Evolutionary conservation across 2,797 vertebrate genomes (phyloP).

Genomic region (Acomys russatus): DNA sequence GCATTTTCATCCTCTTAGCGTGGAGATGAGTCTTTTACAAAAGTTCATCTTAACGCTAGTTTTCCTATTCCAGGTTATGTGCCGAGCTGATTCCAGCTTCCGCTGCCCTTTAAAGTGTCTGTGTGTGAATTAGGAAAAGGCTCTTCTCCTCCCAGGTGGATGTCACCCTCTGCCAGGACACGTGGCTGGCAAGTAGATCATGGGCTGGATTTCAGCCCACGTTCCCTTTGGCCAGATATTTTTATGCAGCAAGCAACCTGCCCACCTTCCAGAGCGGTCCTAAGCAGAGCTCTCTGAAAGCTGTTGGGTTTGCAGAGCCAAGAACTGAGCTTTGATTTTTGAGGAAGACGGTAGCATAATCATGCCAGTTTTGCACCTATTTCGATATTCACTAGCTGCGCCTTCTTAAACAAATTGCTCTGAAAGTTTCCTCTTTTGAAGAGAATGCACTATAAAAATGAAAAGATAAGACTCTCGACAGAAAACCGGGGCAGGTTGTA

Average conservation of each 20-base stretch:
- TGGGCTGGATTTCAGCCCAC: not conserved
- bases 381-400: slow-evolving; percentile 75
- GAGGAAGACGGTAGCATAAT: not conserved
- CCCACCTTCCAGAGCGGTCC: not conserved
- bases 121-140: slow-evolving; percentile 24
- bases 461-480: slow-evolving; percentile 82
- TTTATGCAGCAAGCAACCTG: slow-evolving; percentile 18
- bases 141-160: not conserved
- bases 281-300: slow-evolving; percentile 11
- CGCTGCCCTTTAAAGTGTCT: not conserved
- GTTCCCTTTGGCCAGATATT: not conserved
- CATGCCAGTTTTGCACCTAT: slow-evolving; percentile 20
- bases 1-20: not conserved
- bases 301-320: not conserved
- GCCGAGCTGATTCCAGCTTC: slow-evolving; percentile 29
- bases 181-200: not conserved
- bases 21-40: not conserved
- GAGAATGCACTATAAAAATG: slow-evolving; percentile 80
- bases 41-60: slow-evolving; percentile 50
- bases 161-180: not conserved
- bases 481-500: slow-evolving; percentile 79
- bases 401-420: slow-evolving; percentile 82
- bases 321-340: slow-evolving; percentile 40
- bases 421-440: slow-evolving; percentile 81
- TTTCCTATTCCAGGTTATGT: not conserved